Conservation (phyloP, 2,113 vertebrate species). For the Aegotheles bennettii region DNA sequence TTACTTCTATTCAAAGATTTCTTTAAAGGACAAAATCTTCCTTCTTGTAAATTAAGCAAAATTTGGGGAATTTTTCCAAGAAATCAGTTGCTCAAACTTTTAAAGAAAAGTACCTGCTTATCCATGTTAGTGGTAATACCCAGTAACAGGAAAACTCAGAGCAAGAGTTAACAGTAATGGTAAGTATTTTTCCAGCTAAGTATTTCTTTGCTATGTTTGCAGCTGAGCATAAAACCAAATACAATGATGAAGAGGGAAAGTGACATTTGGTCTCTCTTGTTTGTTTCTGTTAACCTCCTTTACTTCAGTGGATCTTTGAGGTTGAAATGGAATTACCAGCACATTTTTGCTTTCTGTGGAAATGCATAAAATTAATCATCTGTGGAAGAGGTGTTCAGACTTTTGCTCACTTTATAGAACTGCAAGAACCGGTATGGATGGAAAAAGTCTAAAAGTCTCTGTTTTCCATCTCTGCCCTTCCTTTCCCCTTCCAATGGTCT, state of each 20-base stretch:
- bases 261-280: neutral
- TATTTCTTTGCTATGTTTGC: neutral
- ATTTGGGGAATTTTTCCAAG: neutral
- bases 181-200: neutral
- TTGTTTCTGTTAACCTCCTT: neutral
- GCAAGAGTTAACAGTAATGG: neutral
- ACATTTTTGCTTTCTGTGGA: neutral
- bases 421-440: neutral
- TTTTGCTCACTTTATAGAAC: neutral
- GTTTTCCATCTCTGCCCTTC: neutral
- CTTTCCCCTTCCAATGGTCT: neutral
- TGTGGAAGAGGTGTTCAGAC: neutral
- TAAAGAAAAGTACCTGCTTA: neutral
- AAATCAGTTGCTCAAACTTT: neutral
- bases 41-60: neutral
- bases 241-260: neutral
- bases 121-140: neutral
- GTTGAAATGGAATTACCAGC: neutral
- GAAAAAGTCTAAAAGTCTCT: neutral
- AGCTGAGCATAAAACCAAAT: neutral
- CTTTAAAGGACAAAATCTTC: neutral
- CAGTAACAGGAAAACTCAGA: neutral
- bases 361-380: neutral
- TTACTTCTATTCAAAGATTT: neutral
- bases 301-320: neutral